Percentiles rank a stretch among this genome's conserved stretches.
Evolutionary conservation across 1,140 invertebrate species (phyloP).

Genomic region (Sweltsa coloradensis): DNA sequence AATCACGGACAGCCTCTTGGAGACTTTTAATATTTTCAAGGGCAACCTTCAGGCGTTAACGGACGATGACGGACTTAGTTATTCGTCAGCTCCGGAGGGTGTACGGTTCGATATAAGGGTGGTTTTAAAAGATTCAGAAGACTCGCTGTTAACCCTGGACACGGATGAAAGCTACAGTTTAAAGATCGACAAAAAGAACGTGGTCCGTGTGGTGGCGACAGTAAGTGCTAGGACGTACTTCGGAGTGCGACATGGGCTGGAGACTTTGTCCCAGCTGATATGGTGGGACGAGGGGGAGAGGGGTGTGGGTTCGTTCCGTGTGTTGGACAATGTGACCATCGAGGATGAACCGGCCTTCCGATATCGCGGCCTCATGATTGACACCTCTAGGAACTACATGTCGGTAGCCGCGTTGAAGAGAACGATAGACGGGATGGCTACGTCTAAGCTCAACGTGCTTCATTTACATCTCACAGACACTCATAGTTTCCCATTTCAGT

Average conservation of each 20-base stretch:
- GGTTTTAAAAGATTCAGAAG: too few relatives aligned
- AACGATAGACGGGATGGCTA: slow-evolving; percentile 67
- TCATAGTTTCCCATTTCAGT: slow-evolving; percentile 71
- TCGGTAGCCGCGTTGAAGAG: slow-evolving; percentile 50
- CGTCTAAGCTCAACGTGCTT: slow-evolving; percentile 71
- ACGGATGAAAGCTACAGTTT: slow-evolving; percentile 57
- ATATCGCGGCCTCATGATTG: slow-evolving; percentile 62
- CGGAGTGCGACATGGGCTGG: slow-evolving; percentile 61
- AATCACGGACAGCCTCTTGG: neutral
- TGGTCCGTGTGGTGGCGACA: slow-evolving; percentile 36
- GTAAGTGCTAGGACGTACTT: slow-evolving; percentile 53
- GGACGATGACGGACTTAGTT: neutral
- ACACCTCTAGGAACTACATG: slow-evolving; percentile 65
- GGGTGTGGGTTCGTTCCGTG: slow-evolving; percentile 6
- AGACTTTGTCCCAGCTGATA: slow-evolving; percentile 64
- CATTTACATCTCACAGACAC: slow-evolving; percentile 87
- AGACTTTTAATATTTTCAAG: neutral
- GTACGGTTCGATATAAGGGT: neutral
- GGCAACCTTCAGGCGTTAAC: neutral
- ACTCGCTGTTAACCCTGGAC: slow-evolving; percentile 34
- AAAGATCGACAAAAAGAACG: slow-evolving; percentile 24
- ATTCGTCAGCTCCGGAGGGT: neutral
- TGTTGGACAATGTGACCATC: slow-evolving; percentile 40
- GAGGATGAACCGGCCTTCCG: slow-evolving; percentile 56
- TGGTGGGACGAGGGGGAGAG: slow-evolving; percentile 20